Conservation (phyloP, 2,797 vertebrate species). For the Avahi laniger region DNA sequence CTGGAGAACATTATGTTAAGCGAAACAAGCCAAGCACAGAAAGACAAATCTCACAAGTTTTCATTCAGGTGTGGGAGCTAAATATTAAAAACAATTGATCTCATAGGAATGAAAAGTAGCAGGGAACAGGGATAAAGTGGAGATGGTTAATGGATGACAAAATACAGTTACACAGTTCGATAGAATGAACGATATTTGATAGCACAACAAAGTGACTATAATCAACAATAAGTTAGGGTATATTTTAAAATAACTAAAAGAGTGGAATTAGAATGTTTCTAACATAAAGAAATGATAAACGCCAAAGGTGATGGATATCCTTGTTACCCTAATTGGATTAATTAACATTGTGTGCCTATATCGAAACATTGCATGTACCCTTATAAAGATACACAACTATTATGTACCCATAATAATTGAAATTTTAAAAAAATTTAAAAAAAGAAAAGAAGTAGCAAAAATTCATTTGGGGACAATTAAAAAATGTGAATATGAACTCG, state of each 20-base stretch:
- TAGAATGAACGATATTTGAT: background rate
- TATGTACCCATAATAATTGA: background rate
- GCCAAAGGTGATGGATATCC: background rate
- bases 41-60: too few relatives aligned
- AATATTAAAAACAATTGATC: too few relatives aligned
- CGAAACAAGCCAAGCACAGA: too few relatives aligned
- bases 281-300: background rate
- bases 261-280: background rate
- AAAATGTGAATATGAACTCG: background rate
- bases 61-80: too few relatives aligned
- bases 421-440: background rate
- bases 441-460: background rate
- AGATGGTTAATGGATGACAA: too few relatives aligned
- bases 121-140: too few relatives aligned
- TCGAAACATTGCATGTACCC: background rate
- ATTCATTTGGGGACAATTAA: background rate
- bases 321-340: background rate
- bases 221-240: background rate
- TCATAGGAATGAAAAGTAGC: too few relatives aligned
- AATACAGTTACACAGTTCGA: background rate
- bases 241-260: background rate
- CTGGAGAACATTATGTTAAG: too few relatives aligned
- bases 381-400: background rate
- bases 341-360: background rate
- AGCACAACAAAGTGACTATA: background rate